Evolutionary conservation across 2,888 invertebrate genomes (phyloP), one percentile per base, ranked within the genome.

Genomic region (Amitus sp.): DNA sequence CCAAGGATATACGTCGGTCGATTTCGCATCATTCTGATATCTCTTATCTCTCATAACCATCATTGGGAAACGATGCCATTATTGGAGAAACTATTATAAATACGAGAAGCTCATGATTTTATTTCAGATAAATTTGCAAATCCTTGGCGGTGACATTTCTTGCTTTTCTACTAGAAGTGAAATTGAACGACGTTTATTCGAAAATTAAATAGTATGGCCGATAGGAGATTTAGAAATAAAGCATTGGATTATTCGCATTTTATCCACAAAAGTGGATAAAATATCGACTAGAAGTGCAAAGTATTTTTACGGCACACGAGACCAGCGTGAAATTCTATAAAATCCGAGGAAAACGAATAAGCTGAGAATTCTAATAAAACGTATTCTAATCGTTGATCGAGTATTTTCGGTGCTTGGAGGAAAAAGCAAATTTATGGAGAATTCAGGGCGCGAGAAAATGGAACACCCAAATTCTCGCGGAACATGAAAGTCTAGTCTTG

Each of bases 401-500:
- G n/a, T n/a, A n/a, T n/a, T n/a, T n/a, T n/a, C n/a, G n/a, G n/a
- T n/a, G n/a, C n/a, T n/a, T n/a, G n/a, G n/a, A n/a, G 58, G 61
- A 61, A 65, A 62, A 66, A 63, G 58, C 62, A 62, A 65, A 69
- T 67, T 69, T 66, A 69, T 58, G 60, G 63, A 64, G 65, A 62
- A 60, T 62, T 56, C 66, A 53, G 39, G 23, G 13, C 45, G 53
- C 7, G 23, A 49, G 51, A 28, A 55, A 55, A 56, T 48, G 52
- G 47, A 49, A 50, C 39, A 53, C 54, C 46, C 40, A 28, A 40
- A 17, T 20, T 52, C 37, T 42, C 53, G 45, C 56, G 53, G 60
- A 65, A 60, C 62, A 64, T 52, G 51, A 55, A 46, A 52, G 57
- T 60, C 60, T 57, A 53, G 34, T 50, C 56, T 59, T 58, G 43